phyloP scores from a whole-genome alignment of 2,113 vertebrate species.

The Eublepharis macularius region DNA sequence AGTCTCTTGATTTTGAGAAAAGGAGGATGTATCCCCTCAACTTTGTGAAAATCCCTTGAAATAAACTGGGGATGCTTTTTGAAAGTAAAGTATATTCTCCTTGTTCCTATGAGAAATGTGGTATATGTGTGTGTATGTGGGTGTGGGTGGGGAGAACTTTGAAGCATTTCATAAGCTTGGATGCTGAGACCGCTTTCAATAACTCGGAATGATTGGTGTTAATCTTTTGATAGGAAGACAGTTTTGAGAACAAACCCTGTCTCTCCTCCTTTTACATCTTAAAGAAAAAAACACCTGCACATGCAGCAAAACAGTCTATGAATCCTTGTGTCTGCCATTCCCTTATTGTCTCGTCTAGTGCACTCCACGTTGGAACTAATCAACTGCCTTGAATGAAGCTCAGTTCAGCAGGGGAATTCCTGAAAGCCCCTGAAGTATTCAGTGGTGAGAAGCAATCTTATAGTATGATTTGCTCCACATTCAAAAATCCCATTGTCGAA shows the following conservation, averaged over 20 bases:
- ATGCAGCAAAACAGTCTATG: constrained; percentile 82
- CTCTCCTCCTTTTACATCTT: constrained; percentile 61
- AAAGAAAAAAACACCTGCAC: constrained; percentile 78
- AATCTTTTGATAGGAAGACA: constrained; percentile 64
- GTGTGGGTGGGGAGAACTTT: not conserved
- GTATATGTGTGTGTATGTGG: too few relatives aligned
- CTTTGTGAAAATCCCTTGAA: constrained; percentile 20
- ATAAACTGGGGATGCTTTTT: rapidly evolving
- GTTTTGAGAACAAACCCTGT: constrained; percentile 61
- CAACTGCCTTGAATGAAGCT: constrained; percentile 70
- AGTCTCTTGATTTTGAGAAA: not conserved
- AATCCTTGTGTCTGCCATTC: constrained; percentile 80
- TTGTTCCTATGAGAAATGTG: not conserved
- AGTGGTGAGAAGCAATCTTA: constrained; percentile 67
- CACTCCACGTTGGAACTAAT: constrained; percentile 77
- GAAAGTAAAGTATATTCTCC: not conserved
- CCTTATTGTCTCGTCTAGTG: constrained; percentile 82
- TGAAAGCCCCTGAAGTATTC: constrained; percentile 73
- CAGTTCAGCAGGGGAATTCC: constrained; percentile 71
- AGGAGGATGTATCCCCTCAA: not conserved
- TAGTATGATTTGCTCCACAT: constrained; percentile 71
- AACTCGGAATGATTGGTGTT: constrained; percentile 39
- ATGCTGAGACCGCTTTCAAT: constrained; percentile 40
- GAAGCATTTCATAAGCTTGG: constrained; percentile 12
- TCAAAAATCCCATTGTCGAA: constrained; percentile 72